These are phyloP conservation scores for Acipenser oxyrinchus DNA, from an alignment of 2,797 vertebrate genomes.

Conservation along the genomic window DNA sequence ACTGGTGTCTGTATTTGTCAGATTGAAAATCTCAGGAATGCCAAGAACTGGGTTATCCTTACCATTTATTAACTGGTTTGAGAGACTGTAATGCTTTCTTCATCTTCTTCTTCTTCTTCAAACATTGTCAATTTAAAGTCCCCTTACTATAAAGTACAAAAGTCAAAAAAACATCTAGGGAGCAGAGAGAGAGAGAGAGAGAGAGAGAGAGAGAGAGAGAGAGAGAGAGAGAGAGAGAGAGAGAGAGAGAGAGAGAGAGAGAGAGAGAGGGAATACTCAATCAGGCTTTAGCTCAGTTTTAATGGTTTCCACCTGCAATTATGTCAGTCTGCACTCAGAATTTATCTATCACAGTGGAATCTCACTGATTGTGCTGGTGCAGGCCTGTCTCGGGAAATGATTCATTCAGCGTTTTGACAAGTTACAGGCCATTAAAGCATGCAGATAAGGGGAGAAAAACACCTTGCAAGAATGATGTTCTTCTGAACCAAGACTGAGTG, in stretches of 20 bases:
- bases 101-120: no score
- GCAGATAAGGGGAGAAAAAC: slow-evolving; percentile 48
- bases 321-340: slow-evolving; percentile 26
- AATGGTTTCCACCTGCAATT: slow-evolving; percentile 56
- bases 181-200: background rate
- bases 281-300: slow-evolving; percentile 33
- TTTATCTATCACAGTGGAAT: slow-evolving; percentile 50
- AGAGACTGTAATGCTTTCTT: slow-evolving; percentile 13
- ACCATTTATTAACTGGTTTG: no score
- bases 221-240: background rate
- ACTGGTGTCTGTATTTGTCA: no score
- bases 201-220: background rate
- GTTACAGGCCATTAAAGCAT: slow-evolving; percentile 52
- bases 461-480: slow-evolving; percentile 14
- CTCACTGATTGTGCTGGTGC: slow-evolving; percentile 16
- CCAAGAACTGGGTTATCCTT: no score
- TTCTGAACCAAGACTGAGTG: background rate
- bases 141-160: no score
- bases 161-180: background rate
- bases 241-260: background rate
- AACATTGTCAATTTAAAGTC: no score
- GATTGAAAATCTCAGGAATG: no score
- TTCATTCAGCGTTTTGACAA: slow-evolving; percentile 48
- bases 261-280: slow-evolving; percentile 13
- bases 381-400: slow-evolving; percentile 44